Evolutionary conservation across 2,888 invertebrate genomes (phyloP).

Genomic region (Cartodere bifasciata): DNA sequence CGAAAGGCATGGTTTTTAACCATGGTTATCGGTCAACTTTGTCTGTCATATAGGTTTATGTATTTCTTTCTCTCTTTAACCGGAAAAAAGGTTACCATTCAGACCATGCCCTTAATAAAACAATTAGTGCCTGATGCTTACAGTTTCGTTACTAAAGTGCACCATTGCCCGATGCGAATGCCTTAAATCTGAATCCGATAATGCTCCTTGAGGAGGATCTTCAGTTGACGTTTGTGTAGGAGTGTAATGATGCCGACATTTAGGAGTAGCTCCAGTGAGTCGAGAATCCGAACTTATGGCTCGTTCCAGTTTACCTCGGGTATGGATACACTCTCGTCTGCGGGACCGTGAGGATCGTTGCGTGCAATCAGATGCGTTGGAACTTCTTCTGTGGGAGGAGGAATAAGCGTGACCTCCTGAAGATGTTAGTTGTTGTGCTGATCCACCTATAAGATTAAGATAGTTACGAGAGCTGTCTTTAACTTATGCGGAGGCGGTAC

Average conservation of each 20-base stretch:
- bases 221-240: conserved; percentile 26
- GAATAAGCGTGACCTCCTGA: conserved; percentile 19
- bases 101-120: no score
- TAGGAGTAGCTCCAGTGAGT: conserved; percentile 26
- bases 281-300: conserved; percentile 32
- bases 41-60: no score
- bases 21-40: no score
- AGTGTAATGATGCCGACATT: conserved; percentile 13
- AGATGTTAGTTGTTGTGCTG: conserved; percentile 26
- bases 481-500: no score
- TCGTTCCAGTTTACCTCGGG: conserved; percentile 27
- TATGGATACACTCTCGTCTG: conserved; percentile 25
- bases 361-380: conserved; percentile 35
- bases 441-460: conserved; percentile 21
- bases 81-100: no score
- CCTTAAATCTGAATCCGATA: conserved; percentile 29
- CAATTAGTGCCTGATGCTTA: no score
- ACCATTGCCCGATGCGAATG: conserved; percentile 19
- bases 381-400: conserved; percentile 28
- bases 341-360: conserved; percentile 25
- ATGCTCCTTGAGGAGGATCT: conserved; percentile 21
- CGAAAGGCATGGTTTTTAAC: no score
- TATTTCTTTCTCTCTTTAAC: no score
- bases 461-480: no score
- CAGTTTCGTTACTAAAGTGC: conserved; percentile 16